These are phyloP conservation scores for Tachystola acroxantha DNA, from an alignment of 2,888 invertebrate species.

Conservation along the genomic window DNA sequence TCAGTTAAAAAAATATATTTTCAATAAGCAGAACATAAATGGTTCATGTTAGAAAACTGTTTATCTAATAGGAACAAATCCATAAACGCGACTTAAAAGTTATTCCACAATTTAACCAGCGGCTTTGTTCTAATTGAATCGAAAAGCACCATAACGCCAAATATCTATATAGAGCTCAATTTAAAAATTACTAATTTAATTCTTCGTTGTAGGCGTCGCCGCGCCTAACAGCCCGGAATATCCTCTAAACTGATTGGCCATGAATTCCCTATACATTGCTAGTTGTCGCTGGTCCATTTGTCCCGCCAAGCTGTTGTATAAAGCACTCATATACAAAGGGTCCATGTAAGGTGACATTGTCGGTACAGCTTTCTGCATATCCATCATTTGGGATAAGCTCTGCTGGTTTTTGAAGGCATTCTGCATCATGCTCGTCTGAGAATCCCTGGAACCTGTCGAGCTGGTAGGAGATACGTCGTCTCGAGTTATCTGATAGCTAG, in stretches of 20 bases:
- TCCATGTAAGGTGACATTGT: constrained; percentile 47
- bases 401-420: constrained; percentile 16
- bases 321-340: constrained; percentile 56
- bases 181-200: constrained; percentile 27
- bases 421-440: constrained; percentile 21
- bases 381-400: constrained; percentile 31
- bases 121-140: too few relatives aligned
- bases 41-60: too few relatives aligned
- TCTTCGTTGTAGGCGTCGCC: constrained; percentile 63
- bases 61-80: too few relatives aligned
- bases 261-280: constrained; percentile 60
- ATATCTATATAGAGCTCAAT: constrained; percentile 2
- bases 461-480: constrained; percentile 48
- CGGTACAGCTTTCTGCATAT: constrained; percentile 34
- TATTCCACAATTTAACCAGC: too few relatives aligned
- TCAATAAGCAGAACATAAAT: too few relatives aligned
- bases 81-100: too few relatives aligned
- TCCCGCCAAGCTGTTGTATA: constrained; percentile 55
- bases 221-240: constrained; percentile 50
- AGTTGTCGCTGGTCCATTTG: constrained; percentile 63
- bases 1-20: too few relatives aligned
- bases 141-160: too few relatives aligned
- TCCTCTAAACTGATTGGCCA: constrained; percentile 54
- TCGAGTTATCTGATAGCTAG: constrained; percentile 51
- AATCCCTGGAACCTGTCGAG: constrained; percentile 37